phyloP scores from a whole-genome alignment of 2,888 invertebrate species.

The Erebia palarica region DNA sequence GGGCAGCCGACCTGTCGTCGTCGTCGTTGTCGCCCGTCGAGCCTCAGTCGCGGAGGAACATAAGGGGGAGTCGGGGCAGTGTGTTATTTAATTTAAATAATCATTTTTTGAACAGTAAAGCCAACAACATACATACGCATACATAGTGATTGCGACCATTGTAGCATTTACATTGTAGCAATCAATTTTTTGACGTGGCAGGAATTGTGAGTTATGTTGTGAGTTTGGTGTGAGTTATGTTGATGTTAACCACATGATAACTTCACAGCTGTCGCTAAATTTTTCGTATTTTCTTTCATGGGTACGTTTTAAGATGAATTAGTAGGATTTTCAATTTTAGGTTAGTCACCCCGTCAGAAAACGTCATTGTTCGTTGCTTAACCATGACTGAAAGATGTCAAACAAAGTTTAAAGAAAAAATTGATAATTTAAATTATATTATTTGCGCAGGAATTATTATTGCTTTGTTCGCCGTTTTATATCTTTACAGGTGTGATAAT shows the following conservation, averaged over 20 bases:
- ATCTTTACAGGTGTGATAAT: conserved; percentile 67
- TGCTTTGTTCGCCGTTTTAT: conserved; percentile 65
- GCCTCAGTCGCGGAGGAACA: too few relatives aligned
- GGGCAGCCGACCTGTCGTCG: too few relatives aligned
- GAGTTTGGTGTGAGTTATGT: background rate
- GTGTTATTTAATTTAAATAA: too few relatives aligned
- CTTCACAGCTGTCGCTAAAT: too few relatives aligned
- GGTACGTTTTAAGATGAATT: background rate
- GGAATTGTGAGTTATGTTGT: too few relatives aligned
- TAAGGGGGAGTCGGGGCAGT: too few relatives aligned
- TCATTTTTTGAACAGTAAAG: too few relatives aligned
- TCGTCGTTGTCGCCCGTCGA: too few relatives aligned
- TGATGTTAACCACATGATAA: background rate
- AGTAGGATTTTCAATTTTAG: background rate
- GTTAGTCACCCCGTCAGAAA: conserved; percentile 34
- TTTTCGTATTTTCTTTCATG: background rate
- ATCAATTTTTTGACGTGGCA: too few relatives aligned
- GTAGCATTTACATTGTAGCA: too few relatives aligned
- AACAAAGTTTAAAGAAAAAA: conserved; percentile 72
- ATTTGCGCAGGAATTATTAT: conserved; percentile 68
- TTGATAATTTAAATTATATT: conserved; percentile 76
- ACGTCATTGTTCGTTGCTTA: conserved; percentile 67
- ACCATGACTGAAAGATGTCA: conserved; percentile 82
- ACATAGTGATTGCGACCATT: too few relatives aligned
- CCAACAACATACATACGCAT: too few relatives aligned